Evolutionary conservation across 2,113 vertebrate species (phyloP).

Genomic region (Ictidomys tridecemlineatus): DNA sequence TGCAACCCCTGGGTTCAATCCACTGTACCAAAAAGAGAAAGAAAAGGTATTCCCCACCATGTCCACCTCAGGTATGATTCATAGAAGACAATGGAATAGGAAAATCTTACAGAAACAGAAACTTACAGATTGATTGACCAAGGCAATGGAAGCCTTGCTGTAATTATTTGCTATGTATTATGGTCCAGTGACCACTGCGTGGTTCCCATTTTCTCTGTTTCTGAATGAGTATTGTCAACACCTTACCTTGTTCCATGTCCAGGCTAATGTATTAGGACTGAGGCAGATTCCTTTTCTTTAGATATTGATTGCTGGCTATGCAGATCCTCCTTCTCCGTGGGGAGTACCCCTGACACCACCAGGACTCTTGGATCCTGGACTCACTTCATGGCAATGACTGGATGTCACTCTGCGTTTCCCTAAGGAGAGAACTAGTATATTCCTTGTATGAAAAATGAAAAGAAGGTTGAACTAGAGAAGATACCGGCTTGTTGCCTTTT

Average conservation of each 20-base stretch:
- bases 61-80: not conserved
- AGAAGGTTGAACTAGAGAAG: not conserved
- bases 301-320: not conserved
- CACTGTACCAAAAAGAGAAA: too few relatives aligned
- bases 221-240: constrained; percentile 22
- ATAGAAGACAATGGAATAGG: not conserved
- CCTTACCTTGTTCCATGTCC: not conserved
- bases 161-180: not conserved
- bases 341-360: not conserved
- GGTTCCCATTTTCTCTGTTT: not conserved
- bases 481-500: not conserved
- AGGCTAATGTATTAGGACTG: not conserved
- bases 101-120: not conserved
- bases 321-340: not conserved
- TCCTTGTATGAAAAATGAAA: constrained; percentile 46
- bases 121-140: not conserved
- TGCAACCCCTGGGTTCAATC: too few relatives aligned
- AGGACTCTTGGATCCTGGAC: not conserved
- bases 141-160: not conserved
- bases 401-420: not conserved
- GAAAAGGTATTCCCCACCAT: not conserved
- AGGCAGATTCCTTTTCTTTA: constrained; percentile 19
- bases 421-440: not conserved
- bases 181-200: not conserved
- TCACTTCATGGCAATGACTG: not conserved